Conservation (phyloP, 2,888 invertebrate species). For the Drosophila neotestacea region DNA sequence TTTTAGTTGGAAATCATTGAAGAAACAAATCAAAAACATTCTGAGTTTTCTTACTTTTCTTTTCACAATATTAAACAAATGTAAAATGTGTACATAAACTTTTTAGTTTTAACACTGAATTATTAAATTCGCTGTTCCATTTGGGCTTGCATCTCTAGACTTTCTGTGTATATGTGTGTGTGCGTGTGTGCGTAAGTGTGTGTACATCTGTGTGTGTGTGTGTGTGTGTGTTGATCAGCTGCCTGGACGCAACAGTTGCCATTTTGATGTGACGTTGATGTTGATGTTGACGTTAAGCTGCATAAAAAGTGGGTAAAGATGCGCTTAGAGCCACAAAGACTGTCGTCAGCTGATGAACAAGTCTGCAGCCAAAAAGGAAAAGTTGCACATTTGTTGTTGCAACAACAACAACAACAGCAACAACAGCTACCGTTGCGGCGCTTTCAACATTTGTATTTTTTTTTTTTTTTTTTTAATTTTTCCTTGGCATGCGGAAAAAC, state of each 20-base stretch:
- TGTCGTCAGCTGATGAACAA: constrained; percentile 60
- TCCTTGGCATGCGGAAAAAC: constrained; percentile 82
- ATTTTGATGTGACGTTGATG: constrained; percentile 43
- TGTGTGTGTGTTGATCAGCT: constrained; percentile 43
- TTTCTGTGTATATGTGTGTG: no score
- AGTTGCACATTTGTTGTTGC: constrained; percentile 58
- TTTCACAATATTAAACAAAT: no score
- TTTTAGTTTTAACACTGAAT: background rate
- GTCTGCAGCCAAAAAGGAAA: constrained; percentile 73
- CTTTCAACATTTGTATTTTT: constrained; percentile 51
- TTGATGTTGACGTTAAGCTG: constrained; percentile 41
- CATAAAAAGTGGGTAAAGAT: constrained; percentile 82
- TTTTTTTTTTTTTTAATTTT: constrained; percentile 36
- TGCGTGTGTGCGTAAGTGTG: background rate
- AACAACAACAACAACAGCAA: constrained; percentile 16
- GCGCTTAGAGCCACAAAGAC: constrained; percentile 68
- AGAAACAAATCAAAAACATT: no score
- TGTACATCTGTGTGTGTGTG: constrained; percentile 9
- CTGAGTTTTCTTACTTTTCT: no score
- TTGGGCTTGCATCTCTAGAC: background rate
- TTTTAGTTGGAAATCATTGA: no score
- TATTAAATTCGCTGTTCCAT: background rate
- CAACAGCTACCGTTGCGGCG: constrained; percentile 40
- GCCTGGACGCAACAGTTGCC: constrained; percentile 57
- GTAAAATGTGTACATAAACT: no score